Conservation (phyloP, 2,888 invertebrate species). For the Pristionchus entomophagus region DNA sequence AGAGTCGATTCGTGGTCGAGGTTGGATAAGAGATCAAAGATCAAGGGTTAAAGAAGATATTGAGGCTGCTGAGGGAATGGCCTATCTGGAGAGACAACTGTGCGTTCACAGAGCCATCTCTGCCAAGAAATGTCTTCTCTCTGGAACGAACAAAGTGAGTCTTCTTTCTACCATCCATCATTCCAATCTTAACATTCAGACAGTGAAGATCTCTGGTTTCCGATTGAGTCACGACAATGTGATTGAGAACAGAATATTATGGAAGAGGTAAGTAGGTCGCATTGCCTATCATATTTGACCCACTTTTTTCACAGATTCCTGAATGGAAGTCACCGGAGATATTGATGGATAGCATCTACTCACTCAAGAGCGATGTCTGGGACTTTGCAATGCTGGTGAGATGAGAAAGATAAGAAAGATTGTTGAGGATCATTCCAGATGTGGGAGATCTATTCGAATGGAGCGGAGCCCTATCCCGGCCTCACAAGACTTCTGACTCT, state of each 20-base stretch:
- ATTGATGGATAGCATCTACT: slow-evolving; percentile 68
- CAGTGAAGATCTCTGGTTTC: slow-evolving; percentile 76
- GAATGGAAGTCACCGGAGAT: slow-evolving; percentile 73
- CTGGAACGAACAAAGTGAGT: slow-evolving; percentile 13
- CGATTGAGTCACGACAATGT: slow-evolving; percentile 72
- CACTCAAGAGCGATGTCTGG: slow-evolving; percentile 69
- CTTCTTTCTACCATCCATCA: slow-evolving; percentile 49
- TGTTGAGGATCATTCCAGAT: too few species aligned
- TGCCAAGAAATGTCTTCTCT: slow-evolving; percentile 85
- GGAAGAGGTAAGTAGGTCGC: slow-evolving; percentile 63
- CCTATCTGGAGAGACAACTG: slow-evolving; percentile 86
- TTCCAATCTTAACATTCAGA: too few species aligned
- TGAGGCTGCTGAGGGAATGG: slow-evolving; percentile 85
- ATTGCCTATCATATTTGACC: background rate
- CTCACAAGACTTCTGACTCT: too few species aligned
- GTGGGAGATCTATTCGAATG: too few species aligned
- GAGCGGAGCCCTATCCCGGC: too few species aligned
- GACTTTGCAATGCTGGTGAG: slow-evolving; percentile 48
- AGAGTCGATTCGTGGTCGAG: slow-evolving; percentile 65
- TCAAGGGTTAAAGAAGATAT: background rate
- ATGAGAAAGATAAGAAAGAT: too few species aligned
- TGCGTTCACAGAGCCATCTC: slow-evolving; percentile 90
- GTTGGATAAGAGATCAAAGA: background rate
- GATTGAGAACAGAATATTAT: slow-evolving; percentile 66
- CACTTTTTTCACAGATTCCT: slow-evolving; percentile 58